Conservation (phyloP, 2,113 vertebrate genomes). For the Lycaon pictus region DNA sequence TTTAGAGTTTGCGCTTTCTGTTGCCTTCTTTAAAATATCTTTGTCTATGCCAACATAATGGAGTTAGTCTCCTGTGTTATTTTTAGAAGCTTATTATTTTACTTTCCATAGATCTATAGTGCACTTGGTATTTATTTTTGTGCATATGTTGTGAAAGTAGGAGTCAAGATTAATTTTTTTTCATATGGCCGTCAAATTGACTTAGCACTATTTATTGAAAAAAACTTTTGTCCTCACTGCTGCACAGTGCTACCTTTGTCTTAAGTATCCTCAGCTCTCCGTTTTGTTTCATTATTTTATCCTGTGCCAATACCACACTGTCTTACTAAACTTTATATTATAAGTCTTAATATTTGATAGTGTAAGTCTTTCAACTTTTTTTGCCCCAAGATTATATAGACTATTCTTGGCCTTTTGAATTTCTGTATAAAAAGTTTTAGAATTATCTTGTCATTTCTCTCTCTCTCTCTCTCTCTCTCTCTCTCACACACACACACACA, state of each 20-base stretch:
- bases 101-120: background rate
- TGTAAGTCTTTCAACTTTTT: background rate
- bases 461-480: background rate
- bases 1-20: background rate
- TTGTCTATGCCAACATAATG: background rate
- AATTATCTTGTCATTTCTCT: background rate
- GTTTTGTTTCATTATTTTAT: conserved; percentile 10
- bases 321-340: background rate
- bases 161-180: conserved; percentile 6
- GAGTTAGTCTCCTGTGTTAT: conserved; percentile 1
- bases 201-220: background rate
- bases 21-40: conserved; percentile 3
- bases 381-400: background rate
- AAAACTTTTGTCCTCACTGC: background rate
- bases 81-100: conserved; percentile 37
- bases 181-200: background rate
- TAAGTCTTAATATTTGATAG: background rate
- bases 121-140: conserved; percentile 38
- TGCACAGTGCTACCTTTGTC: background rate
- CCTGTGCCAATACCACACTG: background rate
- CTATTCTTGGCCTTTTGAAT: conserved; percentile 22
- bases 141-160: background rate
- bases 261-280: background rate
- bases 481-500: background rate
- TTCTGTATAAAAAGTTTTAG: conserved; percentile 40